Percentiles rank a stretch among this genome's conserved stretches.
These are phyloP conservation scores for Calephelis nemesis DNA, from an alignment of 1,140 invertebrate species.

Conservation along the genomic window DNA sequence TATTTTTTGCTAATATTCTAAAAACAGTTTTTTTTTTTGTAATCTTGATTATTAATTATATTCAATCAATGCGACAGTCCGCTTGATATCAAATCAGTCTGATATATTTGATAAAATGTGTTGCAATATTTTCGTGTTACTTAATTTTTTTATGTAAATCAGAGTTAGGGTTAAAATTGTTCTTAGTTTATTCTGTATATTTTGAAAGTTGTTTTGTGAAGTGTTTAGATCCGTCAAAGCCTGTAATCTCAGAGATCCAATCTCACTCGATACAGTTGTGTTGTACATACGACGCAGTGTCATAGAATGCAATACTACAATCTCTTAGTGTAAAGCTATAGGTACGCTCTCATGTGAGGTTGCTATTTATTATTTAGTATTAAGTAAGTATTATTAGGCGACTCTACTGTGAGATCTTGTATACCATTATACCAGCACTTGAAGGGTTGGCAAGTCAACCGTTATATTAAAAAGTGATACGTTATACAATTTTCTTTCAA, in stretches of 20 bases:
- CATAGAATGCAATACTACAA: slow-evolving; percentile 67
- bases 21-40: slow-evolving; percentile 40
- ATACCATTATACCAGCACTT: slow-evolving; percentile 70
- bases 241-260: slow-evolving; percentile 76
- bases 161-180: slow-evolving; percentile 60
- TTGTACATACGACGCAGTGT: slow-evolving; percentile 57
- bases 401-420: slow-evolving; percentile 73
- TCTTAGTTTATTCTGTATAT: slow-evolving; percentile 72
- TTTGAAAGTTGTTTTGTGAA: slow-evolving; percentile 56
- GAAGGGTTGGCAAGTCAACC: slow-evolving; percentile 54
- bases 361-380: slow-evolving; percentile 78
- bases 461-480: slow-evolving; percentile 71
- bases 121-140: slow-evolving; percentile 76
- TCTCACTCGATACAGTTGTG: slow-evolving; percentile 56
- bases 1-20: slow-evolving; percentile 72
- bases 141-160: slow-evolving; percentile 71
- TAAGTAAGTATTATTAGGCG: slow-evolving; percentile 66
- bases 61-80: slow-evolving; percentile 26
- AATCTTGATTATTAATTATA: slow-evolving; percentile 28
- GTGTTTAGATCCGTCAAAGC: slow-evolving; percentile 57
- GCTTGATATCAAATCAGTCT: slow-evolving; percentile 34
- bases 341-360: slow-evolving; percentile 58
- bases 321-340: slow-evolving; percentile 76
- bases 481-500: slow-evolving; percentile 71
- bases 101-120: slow-evolving; percentile 60